Conservation (phyloP, 2,113 vertebrate species). For the Lophius piscatorius region DNA sequence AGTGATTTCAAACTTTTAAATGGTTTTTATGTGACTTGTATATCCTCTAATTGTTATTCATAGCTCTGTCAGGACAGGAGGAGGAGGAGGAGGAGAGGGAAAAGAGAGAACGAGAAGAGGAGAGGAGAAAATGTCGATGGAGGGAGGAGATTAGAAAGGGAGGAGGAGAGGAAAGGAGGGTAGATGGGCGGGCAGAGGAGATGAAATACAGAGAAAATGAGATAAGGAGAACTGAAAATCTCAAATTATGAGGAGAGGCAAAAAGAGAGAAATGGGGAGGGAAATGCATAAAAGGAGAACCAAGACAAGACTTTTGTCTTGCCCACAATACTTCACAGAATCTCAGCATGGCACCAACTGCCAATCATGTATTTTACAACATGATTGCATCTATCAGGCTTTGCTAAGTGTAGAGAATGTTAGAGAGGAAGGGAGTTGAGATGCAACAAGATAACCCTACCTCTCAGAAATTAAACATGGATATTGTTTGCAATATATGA, state of each 20-base stretch:
- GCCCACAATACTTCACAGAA: too few relatives aligned
- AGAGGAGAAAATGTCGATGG: conserved; percentile 38
- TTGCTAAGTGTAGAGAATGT: too few relatives aligned
- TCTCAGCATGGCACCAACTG: too few relatives aligned
- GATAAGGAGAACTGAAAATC: conserved; percentile 27
- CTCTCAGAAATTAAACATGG: too few relatives aligned
- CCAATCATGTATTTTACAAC: too few relatives aligned
- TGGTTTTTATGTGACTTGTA: conserved; percentile 71
- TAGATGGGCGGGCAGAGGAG: conserved; percentile 14
- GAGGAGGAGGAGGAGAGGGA: conserved; percentile 31
- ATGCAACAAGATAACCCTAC: too few relatives aligned
- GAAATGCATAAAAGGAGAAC: too few relatives aligned
- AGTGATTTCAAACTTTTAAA: conserved; percentile 78
- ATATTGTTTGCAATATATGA: too few relatives aligned
- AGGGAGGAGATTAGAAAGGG: conserved; percentile 16
- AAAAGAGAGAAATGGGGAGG: too few relatives aligned
- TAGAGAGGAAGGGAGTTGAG: too few relatives aligned
- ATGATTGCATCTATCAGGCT: too few relatives aligned
- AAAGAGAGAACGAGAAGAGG: conserved; percentile 35
- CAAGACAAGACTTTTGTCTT: not conserved
- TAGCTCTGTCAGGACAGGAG: conserved; percentile 65
- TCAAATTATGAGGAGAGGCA: not conserved
- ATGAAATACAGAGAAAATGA: conserved; percentile 22
- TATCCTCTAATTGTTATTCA: conserved; percentile 80
- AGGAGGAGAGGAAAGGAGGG: conserved; percentile 26